A percentile compares a stretch with the other conserved stretches of the same genome.
Evolutionary conservation across 2,888 invertebrate genomes (phyloP).

Genomic region (Acleris emargana): DNA sequence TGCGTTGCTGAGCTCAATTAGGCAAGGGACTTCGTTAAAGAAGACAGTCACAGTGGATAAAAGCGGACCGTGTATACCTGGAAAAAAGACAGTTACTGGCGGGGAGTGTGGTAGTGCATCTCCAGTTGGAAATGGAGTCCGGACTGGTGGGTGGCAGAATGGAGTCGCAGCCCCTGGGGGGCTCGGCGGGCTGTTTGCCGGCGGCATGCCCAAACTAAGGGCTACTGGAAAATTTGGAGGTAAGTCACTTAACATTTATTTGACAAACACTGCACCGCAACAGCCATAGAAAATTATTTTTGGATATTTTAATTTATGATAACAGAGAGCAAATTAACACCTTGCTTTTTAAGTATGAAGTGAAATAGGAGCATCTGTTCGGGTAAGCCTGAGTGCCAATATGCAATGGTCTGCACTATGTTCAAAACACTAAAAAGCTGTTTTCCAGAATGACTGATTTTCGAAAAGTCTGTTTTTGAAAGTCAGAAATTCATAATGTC

Average conservation of each 20-base stretch:
- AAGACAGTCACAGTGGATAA: constrained; percentile 95
- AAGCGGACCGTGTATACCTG: constrained; percentile 91
- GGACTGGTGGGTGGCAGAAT: constrained; percentile 65
- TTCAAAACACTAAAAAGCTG: no score
- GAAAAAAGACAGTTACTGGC: constrained; percentile 77
- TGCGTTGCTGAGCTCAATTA: constrained; percentile 91
- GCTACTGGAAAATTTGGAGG: constrained; percentile 85
- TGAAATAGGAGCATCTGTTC: no score
- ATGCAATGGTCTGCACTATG: no score
- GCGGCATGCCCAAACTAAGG: constrained; percentile 92
- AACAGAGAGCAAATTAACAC: no score
- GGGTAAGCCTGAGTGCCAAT: no score
- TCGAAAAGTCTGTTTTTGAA: no score
- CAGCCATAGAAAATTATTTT: no score
- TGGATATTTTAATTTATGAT: no score
- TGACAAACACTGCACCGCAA: no score
- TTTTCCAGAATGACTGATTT: no score
- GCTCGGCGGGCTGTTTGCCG: constrained; percentile 90
- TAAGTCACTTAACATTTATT: constrained; percentile 41
- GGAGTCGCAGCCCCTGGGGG: constrained; percentile 67
- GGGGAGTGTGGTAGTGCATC: constrained; percentile 55
- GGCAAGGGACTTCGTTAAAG: constrained; percentile 91
- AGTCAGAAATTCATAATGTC: no score
- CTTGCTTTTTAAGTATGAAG: no score
- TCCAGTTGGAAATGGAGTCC: constrained; percentile 62